Evolutionary conservation across 2,797 vertebrate genomes (phyloP).

Genomic region (Acrossocheilus wenchowensis): DNA sequence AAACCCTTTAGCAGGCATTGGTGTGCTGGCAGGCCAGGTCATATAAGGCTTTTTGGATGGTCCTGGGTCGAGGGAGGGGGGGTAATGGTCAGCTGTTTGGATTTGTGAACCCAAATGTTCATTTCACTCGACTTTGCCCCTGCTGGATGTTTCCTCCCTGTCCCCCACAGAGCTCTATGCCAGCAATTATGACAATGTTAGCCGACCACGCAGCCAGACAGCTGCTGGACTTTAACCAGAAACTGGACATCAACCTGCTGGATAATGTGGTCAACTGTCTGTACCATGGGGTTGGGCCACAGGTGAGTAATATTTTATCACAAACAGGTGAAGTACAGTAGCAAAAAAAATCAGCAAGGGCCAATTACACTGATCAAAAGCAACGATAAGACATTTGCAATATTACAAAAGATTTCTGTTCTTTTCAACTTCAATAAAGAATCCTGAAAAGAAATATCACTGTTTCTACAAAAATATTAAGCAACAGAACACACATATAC

Average conservation of each 20-base stretch:
- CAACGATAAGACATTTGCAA: background rate
- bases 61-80: conserved; percentile 4
- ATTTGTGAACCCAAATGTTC: conserved; percentile 58
- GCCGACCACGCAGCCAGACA: conserved; percentile 99
- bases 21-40: conserved; percentile 20
- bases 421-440: background rate
- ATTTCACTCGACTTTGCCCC: conserved; percentile 74
- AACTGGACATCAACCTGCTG: conserved; percentile 99
- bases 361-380: background rate
- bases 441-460: background rate
- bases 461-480: background rate
- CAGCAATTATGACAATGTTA: conserved; percentile 99
- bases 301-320: conserved; percentile 83
- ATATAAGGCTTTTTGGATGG: conserved; percentile 34
- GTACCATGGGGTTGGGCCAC: conserved; percentile 97
- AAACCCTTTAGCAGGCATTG: background rate
- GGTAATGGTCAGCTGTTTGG: conserved; percentile 72
- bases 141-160: conserved; percentile 71
- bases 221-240: conserved; percentile 99
- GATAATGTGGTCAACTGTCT: conserved; percentile 99
- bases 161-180: conserved; percentile 98
- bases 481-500: background rate
- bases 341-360: background rate
- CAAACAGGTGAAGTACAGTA: background rate
- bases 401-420: background rate